These are phyloP conservation scores for Nebria brevicollis DNA, from an alignment of 2,888 invertebrate species.

Conservation along the genomic window DNA sequence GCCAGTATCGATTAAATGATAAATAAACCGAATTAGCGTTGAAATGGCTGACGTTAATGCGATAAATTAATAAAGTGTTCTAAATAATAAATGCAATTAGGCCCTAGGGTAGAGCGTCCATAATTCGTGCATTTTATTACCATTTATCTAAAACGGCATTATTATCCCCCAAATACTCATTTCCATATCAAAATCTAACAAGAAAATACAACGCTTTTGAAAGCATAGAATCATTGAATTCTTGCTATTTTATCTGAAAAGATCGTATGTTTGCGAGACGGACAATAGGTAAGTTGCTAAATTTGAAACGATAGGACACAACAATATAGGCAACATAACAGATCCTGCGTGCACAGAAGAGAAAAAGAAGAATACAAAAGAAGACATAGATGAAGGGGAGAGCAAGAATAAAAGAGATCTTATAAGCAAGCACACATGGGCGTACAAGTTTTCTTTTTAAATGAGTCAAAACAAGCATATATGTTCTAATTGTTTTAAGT, in stretches of 20 bases:
- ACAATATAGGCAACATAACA: slow-evolving; percentile 42
- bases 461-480: neutral
- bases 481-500: neutral
- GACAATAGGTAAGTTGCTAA: slow-evolving; percentile 41
- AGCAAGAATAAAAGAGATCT: slow-evolving; percentile 9
- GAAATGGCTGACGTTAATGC: slow-evolving; percentile 28
- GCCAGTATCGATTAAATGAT: slow-evolving; percentile 24
- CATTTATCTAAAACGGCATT: neutral
- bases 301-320: slow-evolving; percentile 39
- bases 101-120: slow-evolving; percentile 10
- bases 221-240: neutral
- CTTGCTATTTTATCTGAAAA: neutral
- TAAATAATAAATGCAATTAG: slow-evolving; percentile 41
- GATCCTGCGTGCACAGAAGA: slow-evolving; percentile 37
- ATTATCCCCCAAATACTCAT: neutral
- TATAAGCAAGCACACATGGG: slow-evolving; percentile 3
- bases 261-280: slow-evolving; percentile 33
- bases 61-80: slow-evolving; percentile 35
- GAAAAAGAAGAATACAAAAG: slow-evolving; percentile 31
- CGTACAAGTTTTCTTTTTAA: neutral
- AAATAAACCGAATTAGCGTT: slow-evolving; percentile 30
- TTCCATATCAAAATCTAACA: neutral
- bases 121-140: slow-evolving; percentile 24
- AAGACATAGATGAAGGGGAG: slow-evolving; percentile 22
- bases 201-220: neutral